phyloP scores from a whole-genome alignment of 2,888 invertebrate species.

The Drosophila robusta region DNA sequence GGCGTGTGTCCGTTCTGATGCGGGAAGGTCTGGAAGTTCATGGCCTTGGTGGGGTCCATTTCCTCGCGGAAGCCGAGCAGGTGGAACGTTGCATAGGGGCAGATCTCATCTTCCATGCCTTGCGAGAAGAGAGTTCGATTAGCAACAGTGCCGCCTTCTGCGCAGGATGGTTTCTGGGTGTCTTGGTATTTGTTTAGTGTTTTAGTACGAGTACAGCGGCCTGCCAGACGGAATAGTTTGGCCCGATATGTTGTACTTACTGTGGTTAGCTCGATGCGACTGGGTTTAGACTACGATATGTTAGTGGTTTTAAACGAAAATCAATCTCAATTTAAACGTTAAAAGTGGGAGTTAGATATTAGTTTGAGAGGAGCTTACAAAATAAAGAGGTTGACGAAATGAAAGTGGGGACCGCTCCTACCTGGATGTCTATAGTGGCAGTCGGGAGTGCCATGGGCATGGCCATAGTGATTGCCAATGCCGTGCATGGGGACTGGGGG shows the following conservation, averaged over 20 bases:
- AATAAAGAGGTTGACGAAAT: constrained; percentile 30
- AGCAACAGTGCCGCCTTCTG: constrained; percentile 4
- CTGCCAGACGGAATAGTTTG: constrained; percentile 13
- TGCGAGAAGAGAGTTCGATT: constrained; percentile 65
- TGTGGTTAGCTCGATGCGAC: constrained; percentile 47
- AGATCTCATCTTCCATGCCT: constrained; percentile 98
- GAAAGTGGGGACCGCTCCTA: constrained; percentile 69
- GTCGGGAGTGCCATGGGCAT: constrained; percentile 81
- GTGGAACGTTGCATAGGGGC: constrained; percentile 98
- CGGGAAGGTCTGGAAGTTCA: constrained; percentile 95
- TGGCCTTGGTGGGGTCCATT: constrained; percentile 96
- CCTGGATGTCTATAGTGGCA: constrained; percentile 85
- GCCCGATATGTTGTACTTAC: constrained; percentile 57
- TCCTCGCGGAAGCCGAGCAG: constrained; percentile 97
- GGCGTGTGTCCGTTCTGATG: constrained; percentile 89
- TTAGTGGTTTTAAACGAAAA: constrained; percentile 38
- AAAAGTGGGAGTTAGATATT: constrained; percentile 18
- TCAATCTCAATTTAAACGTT: constrained; percentile 24
- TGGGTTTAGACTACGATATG: constrained; percentile 55
- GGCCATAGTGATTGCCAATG: constrained; percentile 82
- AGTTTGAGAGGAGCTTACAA: constrained; percentile 33
- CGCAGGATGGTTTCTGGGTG: constrained; percentile 3
- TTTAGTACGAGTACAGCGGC: constrained; percentile 51
- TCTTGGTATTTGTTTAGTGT: constrained; percentile 67
- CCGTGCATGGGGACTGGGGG: constrained; percentile 86